Base-by-base conservation (phyloP, 2,888 invertebrate species). In the Charanyca ferruginea region DNA sequence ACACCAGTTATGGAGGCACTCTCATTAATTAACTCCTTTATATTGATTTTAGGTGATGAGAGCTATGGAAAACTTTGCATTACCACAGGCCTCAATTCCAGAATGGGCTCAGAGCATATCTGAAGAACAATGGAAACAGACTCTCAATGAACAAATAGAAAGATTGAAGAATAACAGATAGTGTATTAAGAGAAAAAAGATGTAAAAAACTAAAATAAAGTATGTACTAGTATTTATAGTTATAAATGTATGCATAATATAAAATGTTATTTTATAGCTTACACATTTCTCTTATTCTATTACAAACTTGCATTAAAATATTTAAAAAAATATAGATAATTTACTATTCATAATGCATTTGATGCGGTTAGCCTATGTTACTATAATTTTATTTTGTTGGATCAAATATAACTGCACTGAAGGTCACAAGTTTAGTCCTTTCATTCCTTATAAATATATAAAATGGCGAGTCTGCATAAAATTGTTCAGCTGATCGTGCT, bases 381-480 rank as follows among this genome's bases (percentile, higher is more conserved):
- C 7, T 38, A 44, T 7, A 18, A 9, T 35, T 32, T 44, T 5
- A 22, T 16, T 77, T 68, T 35, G 87, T 90, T 23, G 97, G 97
- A 68, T 95, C 95, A 77, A 96, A 96, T 52, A 97, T 96, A 32
- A 96, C 95, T 1, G 97, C 97, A 96, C 97, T 97, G 87, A 98
- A 98, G 51, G 97, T 95, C 28, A 97, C 95, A 8, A 97, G 92
- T 77, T 96, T 96, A 4, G 97, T 96, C 28, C 93, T 91, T 74
- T 97, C 96, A 84, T 97, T 97, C 74, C 97, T 95, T 73, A 98
- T 97, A 85, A 97, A 97, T 86, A 98, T 97, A 66, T 97, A 93
- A 89, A 98, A 98, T 0, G 98, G 98, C 35, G 97, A 96, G 83
- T 97, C 96, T 0, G 96, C 97, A 68, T 96, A 94, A 71, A 96